These are phyloP conservation scores for Falco columbarius DNA, from an alignment of 2,797 vertebrate genomes.

Conservation along the genomic window DNA sequence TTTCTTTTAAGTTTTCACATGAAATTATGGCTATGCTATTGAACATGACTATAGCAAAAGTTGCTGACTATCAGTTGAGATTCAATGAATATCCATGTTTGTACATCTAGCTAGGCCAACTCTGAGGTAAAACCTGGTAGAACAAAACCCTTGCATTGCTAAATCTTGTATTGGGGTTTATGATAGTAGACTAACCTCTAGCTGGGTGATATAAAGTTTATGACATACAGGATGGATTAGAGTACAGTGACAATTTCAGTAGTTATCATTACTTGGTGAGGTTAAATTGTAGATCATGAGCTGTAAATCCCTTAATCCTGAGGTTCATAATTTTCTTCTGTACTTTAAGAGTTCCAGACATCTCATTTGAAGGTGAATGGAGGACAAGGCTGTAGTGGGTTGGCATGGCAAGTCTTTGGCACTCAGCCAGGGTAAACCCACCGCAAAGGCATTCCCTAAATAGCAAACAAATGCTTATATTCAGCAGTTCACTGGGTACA, in stretches of 20 bases:
- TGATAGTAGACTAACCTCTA: background rate
- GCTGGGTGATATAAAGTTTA: background rate
- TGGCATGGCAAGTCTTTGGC: no score
- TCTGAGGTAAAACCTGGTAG: background rate
- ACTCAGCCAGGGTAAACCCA: no score
- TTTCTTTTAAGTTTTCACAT: background rate
- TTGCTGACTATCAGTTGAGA: background rate
- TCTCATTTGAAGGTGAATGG: background rate
- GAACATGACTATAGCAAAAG: background rate
- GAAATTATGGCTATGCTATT: background rate
- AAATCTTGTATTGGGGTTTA: background rate
- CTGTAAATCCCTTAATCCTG: background rate
- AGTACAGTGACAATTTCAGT: background rate
- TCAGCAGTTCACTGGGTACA: background rate
- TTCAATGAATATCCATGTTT: background rate
- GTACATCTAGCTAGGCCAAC: background rate
- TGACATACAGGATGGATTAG: accelerated
- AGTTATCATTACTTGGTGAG: background rate
- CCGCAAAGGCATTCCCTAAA: background rate
- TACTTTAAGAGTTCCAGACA: background rate
- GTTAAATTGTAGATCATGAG: background rate
- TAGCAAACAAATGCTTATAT: background rate
- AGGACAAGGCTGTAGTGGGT: background rate
- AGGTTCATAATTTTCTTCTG: background rate
- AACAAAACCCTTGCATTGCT: background rate